Conservation (phyloP, 2,113 vertebrate species). For the Leptodactylus fuscus region DNA sequence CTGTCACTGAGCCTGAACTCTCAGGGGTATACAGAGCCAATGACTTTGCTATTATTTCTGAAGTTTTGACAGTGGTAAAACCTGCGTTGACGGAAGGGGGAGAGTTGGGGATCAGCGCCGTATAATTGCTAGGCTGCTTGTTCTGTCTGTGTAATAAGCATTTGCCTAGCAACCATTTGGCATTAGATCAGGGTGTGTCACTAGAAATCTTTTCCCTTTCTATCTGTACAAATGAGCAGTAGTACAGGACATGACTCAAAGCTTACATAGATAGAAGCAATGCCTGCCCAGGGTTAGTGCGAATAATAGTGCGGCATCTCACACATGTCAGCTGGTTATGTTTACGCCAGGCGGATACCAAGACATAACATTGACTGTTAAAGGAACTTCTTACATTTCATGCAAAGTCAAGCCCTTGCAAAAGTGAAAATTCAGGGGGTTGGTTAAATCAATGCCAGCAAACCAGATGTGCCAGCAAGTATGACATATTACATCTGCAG, state of each 20-base stretch:
- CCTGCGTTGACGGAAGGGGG: not conserved
- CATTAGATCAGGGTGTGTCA: slow-evolving; percentile 36
- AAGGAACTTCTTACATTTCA: no score
- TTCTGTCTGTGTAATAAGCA: slow-evolving; percentile 1
- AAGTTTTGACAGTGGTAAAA: not conserved
- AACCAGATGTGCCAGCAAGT: no score
- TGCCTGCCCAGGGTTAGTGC: not conserved
- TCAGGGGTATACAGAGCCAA: not conserved
- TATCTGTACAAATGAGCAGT: not conserved
- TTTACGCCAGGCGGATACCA: not conserved
- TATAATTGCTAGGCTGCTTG: slow-evolving; percentile 12
- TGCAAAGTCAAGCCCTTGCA: no score
- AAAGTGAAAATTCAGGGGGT: no score
- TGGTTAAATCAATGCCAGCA: no score
- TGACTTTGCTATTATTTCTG: slow-evolving; percentile 12
- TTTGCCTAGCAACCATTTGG: slow-evolving; percentile 8
- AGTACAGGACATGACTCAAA: not conserved
- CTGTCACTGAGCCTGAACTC: not conserved
- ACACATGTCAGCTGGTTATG: not conserved
- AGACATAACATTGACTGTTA: not conserved
- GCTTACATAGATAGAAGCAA: not conserved
- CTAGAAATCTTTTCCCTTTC: slow-evolving; percentile 5
- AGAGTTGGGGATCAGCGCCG: not conserved
- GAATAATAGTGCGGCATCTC: not conserved
- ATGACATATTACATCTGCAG: no score